These are phyloP conservation scores for Onychomys leucogaster DNA, from an alignment of 2,797 vertebrate genomes.

Conservation along the genomic window DNA sequence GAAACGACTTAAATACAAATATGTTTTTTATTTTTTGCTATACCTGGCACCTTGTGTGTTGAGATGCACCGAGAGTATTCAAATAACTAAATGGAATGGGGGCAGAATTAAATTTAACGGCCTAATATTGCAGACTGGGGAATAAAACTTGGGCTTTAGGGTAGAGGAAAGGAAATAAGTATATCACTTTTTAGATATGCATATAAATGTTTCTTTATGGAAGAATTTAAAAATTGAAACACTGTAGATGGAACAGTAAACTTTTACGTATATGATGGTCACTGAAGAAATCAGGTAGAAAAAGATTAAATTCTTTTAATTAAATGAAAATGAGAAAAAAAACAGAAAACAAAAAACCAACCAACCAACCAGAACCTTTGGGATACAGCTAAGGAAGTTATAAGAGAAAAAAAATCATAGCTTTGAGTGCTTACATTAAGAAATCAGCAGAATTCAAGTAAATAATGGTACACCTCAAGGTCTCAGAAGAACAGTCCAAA, in stretches of 20 bases:
- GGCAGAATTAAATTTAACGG: background rate
- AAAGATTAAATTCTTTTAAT: background rate
- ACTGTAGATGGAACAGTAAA: background rate
- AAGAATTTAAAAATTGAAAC: conserved; percentile 40
- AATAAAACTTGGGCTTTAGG: background rate
- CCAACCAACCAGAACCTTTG: background rate
- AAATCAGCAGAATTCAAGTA: background rate
- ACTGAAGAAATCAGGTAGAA: background rate
- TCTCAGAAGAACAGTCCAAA: background rate
- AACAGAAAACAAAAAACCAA: too few species aligned
- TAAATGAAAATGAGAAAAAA: background rate
- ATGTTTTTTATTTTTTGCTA: background rate
- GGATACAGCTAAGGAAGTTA: background rate
- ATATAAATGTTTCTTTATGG: background rate
- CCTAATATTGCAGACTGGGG: background rate
- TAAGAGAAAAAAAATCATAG: background rate
- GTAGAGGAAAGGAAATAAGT: background rate
- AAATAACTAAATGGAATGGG: background rate
- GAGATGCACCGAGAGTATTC: background rate
- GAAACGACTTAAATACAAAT: background rate
- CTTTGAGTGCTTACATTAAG: background rate
- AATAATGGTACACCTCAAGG: background rate
- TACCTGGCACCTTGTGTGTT: background rate
- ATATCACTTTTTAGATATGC: conserved; percentile 26
- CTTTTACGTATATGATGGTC: background rate